Percentiles rank a stretch among this genome's conserved stretches.
phyloP scores from a whole-genome alignment of 2,113 vertebrate genomes.

The Turnix velox region DNA sequence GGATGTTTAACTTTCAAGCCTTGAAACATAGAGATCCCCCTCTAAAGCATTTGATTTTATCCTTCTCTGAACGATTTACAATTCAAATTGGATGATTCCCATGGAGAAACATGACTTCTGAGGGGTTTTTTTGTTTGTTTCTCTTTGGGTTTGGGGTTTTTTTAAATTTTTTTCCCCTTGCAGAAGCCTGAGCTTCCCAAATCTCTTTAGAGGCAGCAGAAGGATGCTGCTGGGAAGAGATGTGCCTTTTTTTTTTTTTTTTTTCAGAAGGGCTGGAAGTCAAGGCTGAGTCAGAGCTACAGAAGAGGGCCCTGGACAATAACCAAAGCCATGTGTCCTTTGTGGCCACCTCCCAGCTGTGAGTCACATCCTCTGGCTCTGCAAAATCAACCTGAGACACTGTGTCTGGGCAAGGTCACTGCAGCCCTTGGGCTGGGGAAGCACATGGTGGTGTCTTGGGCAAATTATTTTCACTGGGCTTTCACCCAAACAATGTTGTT shows the following conservation, averaged over 20 bases:
- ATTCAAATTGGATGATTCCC: not conserved
- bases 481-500: not conserved
- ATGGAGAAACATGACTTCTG: not conserved
- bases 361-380: slow-evolving; percentile 22
- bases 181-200: not conserved
- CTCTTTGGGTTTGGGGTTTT: no score
- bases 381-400: not conserved
- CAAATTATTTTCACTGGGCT: not conserved
- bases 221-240: slow-evolving; percentile 1
- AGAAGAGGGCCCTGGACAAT: not conserved
- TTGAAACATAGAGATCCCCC: not conserved
- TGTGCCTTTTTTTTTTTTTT: not conserved
- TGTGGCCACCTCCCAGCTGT: not conserved
- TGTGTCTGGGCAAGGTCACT: not conserved
- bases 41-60: not conserved
- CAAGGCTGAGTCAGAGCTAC: slow-evolving; percentile 21
- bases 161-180: not conserved
- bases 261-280: not conserved
- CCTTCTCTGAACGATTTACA: not conserved
- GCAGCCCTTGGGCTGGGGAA: not conserved
- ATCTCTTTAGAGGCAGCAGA: not conserved
- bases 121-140: not conserved
- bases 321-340: slow-evolving; percentile 19
- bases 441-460: not conserved
- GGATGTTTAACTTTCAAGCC: not conserved